Conservation (phyloP, 2,113 vertebrate genomes). For the Orycteropus afer region DNA sequence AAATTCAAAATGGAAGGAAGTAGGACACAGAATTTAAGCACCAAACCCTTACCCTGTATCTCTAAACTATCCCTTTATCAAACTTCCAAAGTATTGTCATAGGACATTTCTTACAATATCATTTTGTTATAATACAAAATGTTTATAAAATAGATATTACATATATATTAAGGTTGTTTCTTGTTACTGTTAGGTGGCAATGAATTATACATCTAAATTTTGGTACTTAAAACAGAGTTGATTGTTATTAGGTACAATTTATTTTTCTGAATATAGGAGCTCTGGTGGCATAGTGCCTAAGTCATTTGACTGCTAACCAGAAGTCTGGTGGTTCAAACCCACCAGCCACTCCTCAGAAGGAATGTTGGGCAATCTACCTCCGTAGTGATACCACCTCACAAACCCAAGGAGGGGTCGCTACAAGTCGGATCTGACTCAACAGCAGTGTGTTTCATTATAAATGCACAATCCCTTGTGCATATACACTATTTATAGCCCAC, state of each 20-base stretch:
- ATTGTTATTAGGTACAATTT: not conserved
- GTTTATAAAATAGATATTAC: not conserved
- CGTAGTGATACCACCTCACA: too few species aligned
- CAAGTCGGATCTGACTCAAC: too few species aligned
- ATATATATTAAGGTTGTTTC: not conserved
- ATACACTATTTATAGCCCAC: slow-evolving; percentile 40
- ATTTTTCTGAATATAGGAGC: slow-evolving; percentile 23
- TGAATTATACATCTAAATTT: not conserved
- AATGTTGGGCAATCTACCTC: too few species aligned
- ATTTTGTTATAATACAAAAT: not conserved
- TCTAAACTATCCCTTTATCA: not conserved
- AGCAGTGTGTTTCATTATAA: too few species aligned
- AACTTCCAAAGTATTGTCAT: not conserved
- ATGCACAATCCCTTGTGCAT: not conserved
- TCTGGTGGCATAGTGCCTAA: too few species aligned
- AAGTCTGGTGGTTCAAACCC: too few species aligned
- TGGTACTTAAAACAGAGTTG: not conserved
- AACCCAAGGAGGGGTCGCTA: too few species aligned
- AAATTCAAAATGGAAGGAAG: not conserved
- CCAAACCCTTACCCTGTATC: not conserved
- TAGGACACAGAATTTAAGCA: not conserved
- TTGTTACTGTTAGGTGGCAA: not conserved
- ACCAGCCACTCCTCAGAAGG: too few species aligned
- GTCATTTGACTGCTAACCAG: too few species aligned
- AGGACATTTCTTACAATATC: not conserved